These are phyloP conservation scores for Lutraria lutraria DNA, from an alignment of 2,888 invertebrate genomes.

Conservation along the genomic window DNA sequence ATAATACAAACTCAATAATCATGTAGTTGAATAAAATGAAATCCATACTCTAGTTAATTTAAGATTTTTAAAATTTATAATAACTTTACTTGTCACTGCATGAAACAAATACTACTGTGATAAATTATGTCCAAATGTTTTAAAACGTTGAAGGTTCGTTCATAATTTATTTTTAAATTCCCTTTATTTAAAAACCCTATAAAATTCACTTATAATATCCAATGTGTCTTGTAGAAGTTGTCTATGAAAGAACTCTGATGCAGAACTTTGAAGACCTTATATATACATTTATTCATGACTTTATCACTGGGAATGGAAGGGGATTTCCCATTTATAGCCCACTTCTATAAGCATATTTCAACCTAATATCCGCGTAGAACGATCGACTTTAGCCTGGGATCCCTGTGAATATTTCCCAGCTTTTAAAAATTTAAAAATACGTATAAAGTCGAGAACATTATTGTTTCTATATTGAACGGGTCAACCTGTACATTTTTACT, in stretches of 20 bases:
- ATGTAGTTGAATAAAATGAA: neutral
- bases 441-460: too few species aligned
- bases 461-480: too few species aligned
- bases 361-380: neutral
- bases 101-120: neutral
- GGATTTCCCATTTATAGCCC: neutral
- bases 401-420: neutral
- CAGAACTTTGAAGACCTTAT: neutral
- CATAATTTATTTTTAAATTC: neutral
- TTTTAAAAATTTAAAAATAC: too few species aligned
- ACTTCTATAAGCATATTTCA: neutral
- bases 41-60: neutral
- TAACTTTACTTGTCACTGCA: neutral
- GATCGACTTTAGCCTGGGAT: neutral
- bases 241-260: neutral
- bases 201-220: slow-evolving; percentile 2
- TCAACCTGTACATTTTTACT: too few species aligned
- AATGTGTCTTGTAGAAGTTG: neutral
- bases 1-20: neutral
- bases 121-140: neutral
- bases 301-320: neutral
- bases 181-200: neutral
- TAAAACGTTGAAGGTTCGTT: neutral
- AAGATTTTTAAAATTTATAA: neutral
- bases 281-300: neutral